A percentile compares a stretch with the other conserved stretches of the same genome.
Evolutionary conservation across 64 coral and sea anemone species (phyloP).

Genomic region (Stichodactyla helianthus): DNA sequence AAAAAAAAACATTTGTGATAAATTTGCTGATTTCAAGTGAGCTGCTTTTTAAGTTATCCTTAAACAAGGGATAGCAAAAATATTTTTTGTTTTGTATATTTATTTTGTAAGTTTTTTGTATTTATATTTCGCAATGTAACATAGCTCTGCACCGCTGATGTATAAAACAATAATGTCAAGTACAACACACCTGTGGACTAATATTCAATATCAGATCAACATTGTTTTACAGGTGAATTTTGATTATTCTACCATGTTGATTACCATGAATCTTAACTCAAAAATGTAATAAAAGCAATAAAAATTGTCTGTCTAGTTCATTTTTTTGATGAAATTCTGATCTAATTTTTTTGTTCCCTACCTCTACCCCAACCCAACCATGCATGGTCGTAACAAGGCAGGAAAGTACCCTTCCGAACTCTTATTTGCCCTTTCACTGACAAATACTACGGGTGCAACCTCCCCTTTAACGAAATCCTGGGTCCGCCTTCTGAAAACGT

Average conservation of each 20-base stretch:
- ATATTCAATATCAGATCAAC: neutral
- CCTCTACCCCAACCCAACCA: no score
- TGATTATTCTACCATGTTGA: slow-evolving; percentile 5
- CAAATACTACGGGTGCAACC: no score
- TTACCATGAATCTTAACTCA: neutral
- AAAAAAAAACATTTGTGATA: neutral
- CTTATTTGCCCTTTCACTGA: no score
- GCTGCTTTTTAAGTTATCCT: neutral
- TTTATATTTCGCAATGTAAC: slow-evolving; percentile 15
- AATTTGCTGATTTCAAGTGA: neutral
- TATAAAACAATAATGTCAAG: neutral
- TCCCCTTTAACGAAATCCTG: no score
- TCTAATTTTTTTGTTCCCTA: no score
- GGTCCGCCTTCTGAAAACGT: no score
- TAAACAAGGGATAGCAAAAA: neutral
- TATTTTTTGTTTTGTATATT: slow-evolving; percentile 24
- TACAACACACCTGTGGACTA: neutral
- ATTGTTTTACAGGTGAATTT: neutral
- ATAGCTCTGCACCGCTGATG: slow-evolving; percentile 7
- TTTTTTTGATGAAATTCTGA: no score
- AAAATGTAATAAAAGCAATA: neutral
- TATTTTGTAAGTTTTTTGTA: slow-evolving; percentile 31
- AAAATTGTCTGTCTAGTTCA: neutral
- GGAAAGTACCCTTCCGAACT: no score
- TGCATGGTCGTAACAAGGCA: no score